Base-by-base conservation (phyloP, 2,888 invertebrate species). In the Neoaliturus tenellus region DNA sequence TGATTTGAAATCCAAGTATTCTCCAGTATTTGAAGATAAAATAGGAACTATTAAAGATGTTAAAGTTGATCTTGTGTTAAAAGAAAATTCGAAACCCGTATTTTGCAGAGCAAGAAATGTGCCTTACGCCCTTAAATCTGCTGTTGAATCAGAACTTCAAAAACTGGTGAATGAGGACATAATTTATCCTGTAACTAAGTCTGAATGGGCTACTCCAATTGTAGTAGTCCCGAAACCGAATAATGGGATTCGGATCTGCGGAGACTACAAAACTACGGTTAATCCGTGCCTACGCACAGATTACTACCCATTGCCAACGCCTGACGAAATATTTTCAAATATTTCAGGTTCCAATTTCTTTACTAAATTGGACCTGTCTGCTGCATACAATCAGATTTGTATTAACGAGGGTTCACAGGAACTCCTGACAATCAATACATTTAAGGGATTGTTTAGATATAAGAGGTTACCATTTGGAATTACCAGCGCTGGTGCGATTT, bases 31-130 rank as follows among this genome's bases (percentile, higher is more conserved):
- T 75, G 75, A 48, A 48, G 17, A 44, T 12, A 31, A 10, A 44
- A 41, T 75, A n/a, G 75, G 75, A n/a, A 25, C 23, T n/a, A 75
- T 75, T 25, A 75, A 75, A 14, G 39, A 48, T 44, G 31, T 75
- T 0, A 14, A 2, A 14, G 75, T 75, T 23, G 48, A 75, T 23
- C 25, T 75, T 20, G 75, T 71, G 14, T 39, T 71, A 4, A 71
- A 41, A 41, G 41, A 71, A 2, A 71, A 71, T 41, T 17, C 71
- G 20, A 71, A 39, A 20, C 71, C 71, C 20, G 71, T 71, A 2
- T 39, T 71, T 39, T 71, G 71, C 20, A 71, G 41, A 8, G 71
- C 71, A 20, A 71, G 71, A 20, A 71, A 39, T 0, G 71, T 71
- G 10, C 71, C 71, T 3, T 71, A 20, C 41, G 71, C 71, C n/a